phyloP scores from a whole-genome alignment of 2,888 invertebrate species.

The Scaptodrosophila latifasciaeformis region DNA sequence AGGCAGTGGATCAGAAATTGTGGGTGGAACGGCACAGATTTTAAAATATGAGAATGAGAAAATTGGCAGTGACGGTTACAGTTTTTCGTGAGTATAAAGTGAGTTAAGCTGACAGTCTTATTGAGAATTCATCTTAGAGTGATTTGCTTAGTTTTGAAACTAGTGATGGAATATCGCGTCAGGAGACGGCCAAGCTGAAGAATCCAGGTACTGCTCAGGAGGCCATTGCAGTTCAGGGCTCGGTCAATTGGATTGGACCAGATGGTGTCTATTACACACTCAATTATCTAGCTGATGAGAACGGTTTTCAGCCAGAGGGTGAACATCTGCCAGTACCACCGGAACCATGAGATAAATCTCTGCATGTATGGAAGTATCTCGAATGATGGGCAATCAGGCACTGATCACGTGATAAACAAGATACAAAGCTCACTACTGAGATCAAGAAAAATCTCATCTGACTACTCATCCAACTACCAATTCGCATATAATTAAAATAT shows the following conservation, averaged over 20 bases:
- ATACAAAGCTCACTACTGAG: too few species aligned
- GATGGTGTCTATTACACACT: constrained; percentile 76
- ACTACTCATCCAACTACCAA: too few species aligned
- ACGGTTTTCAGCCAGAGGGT: constrained; percentile 77
- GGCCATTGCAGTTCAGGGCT: constrained; percentile 74
- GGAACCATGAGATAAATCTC: too few species aligned
- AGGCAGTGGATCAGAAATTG: background rate
- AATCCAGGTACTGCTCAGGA: constrained; percentile 75
- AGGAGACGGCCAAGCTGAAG: constrained; percentile 74
- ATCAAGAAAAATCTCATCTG: too few species aligned
- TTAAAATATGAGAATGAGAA: constrained; percentile 75
- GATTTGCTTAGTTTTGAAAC: constrained; percentile 74
- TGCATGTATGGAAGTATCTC: too few species aligned
- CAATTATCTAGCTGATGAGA: constrained; percentile 77
- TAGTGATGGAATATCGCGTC: constrained; percentile 74
- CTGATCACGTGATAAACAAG: background rate
- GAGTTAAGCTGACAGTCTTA: background rate
- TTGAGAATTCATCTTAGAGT: too few species aligned
- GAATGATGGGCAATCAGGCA: background rate
- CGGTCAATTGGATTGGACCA: constrained; percentile 74
- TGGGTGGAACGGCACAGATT: constrained; percentile 42
- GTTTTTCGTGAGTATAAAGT: constrained; percentile 76
- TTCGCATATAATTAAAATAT: too few species aligned
- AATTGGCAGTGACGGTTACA: constrained; percentile 78
- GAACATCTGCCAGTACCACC: constrained; percentile 72